A percentile compares a stretch with the other conserved stretches of the same genome.
Evolutionary conservation across 2,113 vertebrate species (phyloP).

Genomic region (Strix uralensis): DNA sequence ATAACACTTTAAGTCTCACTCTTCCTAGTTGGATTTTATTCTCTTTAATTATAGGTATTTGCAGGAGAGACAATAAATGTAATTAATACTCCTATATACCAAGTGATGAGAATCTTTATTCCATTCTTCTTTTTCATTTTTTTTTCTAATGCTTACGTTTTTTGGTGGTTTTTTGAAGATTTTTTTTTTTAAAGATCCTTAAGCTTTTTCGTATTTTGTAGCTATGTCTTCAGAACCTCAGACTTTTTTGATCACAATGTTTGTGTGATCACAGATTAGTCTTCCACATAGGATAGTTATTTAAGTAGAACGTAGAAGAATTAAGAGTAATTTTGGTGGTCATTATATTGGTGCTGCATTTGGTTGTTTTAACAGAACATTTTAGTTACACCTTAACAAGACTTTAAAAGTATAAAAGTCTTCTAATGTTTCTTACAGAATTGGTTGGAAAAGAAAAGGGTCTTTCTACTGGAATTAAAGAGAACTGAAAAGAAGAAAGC

Average conservation of each 20-base stretch:
- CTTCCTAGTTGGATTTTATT: background rate
- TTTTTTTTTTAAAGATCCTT: background rate
- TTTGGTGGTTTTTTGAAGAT: background rate
- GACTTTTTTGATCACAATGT: background rate
- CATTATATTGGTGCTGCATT: background rate
- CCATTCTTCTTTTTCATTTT: background rate
- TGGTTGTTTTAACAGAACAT: background rate
- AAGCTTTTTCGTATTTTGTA: background rate
- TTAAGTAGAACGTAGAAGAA: background rate
- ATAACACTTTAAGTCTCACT: background rate
- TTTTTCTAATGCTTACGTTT: background rate
- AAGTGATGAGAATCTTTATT: background rate
- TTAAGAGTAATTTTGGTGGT: background rate
- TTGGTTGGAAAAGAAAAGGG: slow-evolving; percentile 90
- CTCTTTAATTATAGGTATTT: background rate
- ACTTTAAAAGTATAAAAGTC: background rate
- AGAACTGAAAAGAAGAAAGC: slow-evolving; percentile 82
- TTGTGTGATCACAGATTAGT: background rate
- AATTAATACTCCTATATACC: background rate
- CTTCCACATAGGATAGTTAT: background rate
- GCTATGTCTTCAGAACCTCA: background rate
- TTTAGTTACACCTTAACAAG: background rate
- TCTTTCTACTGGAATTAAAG: slow-evolving; percentile 71
- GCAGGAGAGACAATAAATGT: background rate
- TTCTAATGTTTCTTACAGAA: slow-evolving; percentile 74